Conservation (phyloP, 2,797 vertebrate species). For the Otus scops region DNA sequence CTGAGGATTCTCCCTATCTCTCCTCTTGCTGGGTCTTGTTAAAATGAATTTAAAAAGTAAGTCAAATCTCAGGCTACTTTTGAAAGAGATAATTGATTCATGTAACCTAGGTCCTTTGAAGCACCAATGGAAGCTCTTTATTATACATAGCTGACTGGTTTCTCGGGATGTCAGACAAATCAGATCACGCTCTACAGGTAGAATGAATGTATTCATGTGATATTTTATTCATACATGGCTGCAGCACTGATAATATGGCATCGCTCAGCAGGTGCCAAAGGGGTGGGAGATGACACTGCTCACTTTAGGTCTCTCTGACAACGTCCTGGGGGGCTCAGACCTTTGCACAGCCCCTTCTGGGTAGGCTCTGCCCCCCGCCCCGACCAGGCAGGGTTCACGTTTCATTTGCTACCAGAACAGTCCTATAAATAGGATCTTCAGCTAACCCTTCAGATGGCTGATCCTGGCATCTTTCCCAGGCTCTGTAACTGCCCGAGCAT, state of each 20-base stretch:
- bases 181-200: background rate
- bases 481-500: background rate
- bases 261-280: background rate
- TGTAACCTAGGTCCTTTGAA: background rate
- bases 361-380: background rate
- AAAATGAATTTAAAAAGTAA: background rate
- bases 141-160: background rate
- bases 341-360: background rate
- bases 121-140: background rate
- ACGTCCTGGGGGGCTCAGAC: rapidly evolving
- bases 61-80: background rate
- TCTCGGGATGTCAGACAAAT: background rate
- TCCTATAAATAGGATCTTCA: background rate
- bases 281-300: background rate
- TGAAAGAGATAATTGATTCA: background rate
- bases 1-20: background rate
- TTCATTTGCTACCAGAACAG: background rate
- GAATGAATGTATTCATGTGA: background rate
- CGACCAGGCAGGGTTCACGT: background rate
- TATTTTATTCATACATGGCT: constrained; percentile 2
- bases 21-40: background rate
- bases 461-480: background rate
- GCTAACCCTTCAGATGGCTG: background rate
- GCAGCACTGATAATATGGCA: background rate
- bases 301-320: background rate